Conservation (phyloP, 2,888 invertebrate species). For the Nomada lathburiana region DNA sequence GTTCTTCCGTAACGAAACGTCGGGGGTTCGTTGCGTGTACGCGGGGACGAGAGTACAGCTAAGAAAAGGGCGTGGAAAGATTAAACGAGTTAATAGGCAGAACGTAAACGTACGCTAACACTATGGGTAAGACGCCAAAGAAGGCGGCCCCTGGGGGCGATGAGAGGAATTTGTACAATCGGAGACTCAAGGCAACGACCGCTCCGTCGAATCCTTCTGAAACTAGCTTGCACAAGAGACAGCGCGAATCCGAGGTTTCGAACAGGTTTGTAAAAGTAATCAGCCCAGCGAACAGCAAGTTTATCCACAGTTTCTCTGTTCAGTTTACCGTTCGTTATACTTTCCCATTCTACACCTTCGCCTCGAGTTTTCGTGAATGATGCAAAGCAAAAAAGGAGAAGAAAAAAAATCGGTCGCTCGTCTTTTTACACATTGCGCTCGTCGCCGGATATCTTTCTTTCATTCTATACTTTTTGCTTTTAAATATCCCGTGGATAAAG, state of each 20-base stretch:
- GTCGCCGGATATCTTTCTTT: constrained; percentile 11
- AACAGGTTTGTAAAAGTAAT: constrained; percentile 79
- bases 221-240: constrained; percentile 73
- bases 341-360: not conserved
- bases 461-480: constrained; percentile 1
- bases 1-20: constrained; percentile 24
- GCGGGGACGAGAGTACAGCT: constrained; percentile 39
- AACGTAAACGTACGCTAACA: constrained; percentile 53
- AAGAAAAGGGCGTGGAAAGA: constrained; percentile 65
- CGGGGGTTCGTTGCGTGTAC: constrained; percentile 38
- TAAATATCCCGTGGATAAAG: constrained; percentile 28
- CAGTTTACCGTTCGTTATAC: not conserved
- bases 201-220: constrained; percentile 75
- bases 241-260: constrained; percentile 75
- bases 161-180: constrained; percentile 80
- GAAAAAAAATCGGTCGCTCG: constrained; percentile 4
- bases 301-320: constrained; percentile 53
- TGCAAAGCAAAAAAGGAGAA: not conserved
- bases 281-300: constrained; percentile 53
- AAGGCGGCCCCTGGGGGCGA: constrained; percentile 81
- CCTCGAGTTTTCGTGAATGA: not conserved
- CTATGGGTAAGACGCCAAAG: constrained; percentile 81
- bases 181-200: constrained; percentile 78
- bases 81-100: constrained; percentile 53
- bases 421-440: constrained; percentile 8